Evolutionary conservation across 2,888 invertebrate genomes (phyloP), one percentile per base, ranked within the genome.

Genomic region (Drosophila silvestris): DNA sequence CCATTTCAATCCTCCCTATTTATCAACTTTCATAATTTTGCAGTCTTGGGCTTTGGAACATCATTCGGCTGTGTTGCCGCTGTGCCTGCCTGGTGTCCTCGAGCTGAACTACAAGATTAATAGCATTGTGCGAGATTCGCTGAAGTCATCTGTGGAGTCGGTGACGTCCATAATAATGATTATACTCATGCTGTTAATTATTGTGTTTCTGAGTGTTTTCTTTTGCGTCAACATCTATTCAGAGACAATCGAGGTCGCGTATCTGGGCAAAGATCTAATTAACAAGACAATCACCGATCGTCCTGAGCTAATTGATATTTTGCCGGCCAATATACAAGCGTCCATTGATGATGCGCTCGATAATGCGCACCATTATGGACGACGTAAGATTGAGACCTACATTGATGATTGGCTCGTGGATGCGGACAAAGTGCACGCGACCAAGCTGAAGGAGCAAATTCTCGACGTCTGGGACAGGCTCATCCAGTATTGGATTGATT

Each of bases 381-480:
- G 98, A 79, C 97, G 97, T 91, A 98, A 97, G 89, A 97, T 99
- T 85, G 97, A 97, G 28, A 96, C 97, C 82, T 96, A 97, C 92
- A 97, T 98, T 39, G 96, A 96, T 91, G 95, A 96, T 90, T 95
- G 97, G 85, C 95, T 98, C 63, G 96, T 96, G 92, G 97, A 97
- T 86, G 96, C 97, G 1, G 97, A 97, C 91, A 95, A 96, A 32
- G 95, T 95, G 33, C 97, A 97, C 93, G 96, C 97, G 47, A 95
- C 96, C 35, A 96, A 96, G 72, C 94, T 99, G 47, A 98, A 99
- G 92, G 95, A 96, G 75, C 98, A 98, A 93, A 96, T 98, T 2
- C 94, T 99, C 47, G 98, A 98, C 93, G 94, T 99, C 26, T 99
- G 98, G 98, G 99, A 99, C 93, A 95, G 97, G 71, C 95, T 98